Evolutionary conservation across 2,888 invertebrate species (phyloP), one percentile per base, ranked within the genome.

Genomic region (Ditylenchus weischeri): DNA sequence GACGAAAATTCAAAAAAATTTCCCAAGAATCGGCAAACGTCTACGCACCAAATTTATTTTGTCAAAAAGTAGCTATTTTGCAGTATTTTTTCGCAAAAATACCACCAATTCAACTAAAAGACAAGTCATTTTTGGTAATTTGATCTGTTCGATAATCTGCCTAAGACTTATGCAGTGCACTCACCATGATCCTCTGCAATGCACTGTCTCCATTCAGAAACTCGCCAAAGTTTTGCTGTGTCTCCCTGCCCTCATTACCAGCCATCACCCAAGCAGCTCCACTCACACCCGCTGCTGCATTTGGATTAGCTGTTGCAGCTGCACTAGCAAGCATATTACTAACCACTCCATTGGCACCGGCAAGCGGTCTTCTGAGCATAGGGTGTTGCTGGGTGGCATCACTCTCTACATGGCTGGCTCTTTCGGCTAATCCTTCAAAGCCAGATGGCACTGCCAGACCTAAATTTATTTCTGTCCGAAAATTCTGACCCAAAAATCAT

Each of bases 141-240:
- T 29, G 29, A 10, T 43, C 11, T 38, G 38, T 6, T 38, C 38
- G 43, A 43, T 6, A 43, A 43, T 6, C 8, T 43, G 8, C 2
- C 5, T 2, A 43, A 43, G 1, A 3, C 1, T 43, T 43, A 15
- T 13, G 43, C 43, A 43, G 8, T 54, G 1, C 13, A 4, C 23
- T 54, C n/a, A 54, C 54, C 54, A 54, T 54, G 10, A 54, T 54
- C 29, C 54, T 51, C n/a, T 54, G 54, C 54, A 54, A 23, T 23
- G 54, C 54, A 29, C 11, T 54, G 10, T 54, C 54, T 21, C 29
- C 23, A 54, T 54, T 54, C 11, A 54, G 54, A 29, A 54, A 54
- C 54, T 54, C 54, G 21, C 54, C 54, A 7, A 54, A 23, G 29
- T 54, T 54, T 11, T 21, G 54, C n/a, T 54, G 54, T 13, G 43